Conservation (phyloP, 2,888 invertebrate species). For the Ophion obscuratus region DNA sequence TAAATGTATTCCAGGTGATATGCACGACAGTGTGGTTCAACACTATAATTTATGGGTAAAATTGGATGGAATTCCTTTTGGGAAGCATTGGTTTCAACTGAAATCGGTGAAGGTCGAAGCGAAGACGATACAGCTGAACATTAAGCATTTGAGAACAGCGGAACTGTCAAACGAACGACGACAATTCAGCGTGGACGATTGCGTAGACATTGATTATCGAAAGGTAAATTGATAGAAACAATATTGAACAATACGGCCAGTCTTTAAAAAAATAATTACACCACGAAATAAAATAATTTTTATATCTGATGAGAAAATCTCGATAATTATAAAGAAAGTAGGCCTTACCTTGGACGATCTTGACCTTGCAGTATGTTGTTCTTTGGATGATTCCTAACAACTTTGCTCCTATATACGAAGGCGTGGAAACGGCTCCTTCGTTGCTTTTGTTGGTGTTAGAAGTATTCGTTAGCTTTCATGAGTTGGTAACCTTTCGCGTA, state of each 20-base stretch:
- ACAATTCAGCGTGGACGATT: slow-evolving; percentile 56
- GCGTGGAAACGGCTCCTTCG: too few species aligned
- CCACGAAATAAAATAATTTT: neutral
- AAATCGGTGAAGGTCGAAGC: slow-evolving; percentile 70
- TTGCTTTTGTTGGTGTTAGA: too few species aligned
- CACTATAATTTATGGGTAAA: slow-evolving; percentile 74
- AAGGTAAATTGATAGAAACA: slow-evolving; percentile 67
- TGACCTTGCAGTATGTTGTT: too few species aligned
- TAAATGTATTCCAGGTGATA: slow-evolving; percentile 57
- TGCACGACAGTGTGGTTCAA: slow-evolving; percentile 62
- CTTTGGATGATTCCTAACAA: too few species aligned
- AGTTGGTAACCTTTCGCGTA: too few species aligned
- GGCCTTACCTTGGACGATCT: too few species aligned
- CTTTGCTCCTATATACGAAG: too few species aligned
- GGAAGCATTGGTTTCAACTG: slow-evolving; percentile 78
- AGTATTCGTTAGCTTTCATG: too few species aligned
- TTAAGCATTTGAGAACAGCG: slow-evolving; percentile 73
- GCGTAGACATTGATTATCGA: slow-evolving; percentile 69
- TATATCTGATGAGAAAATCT: neutral
- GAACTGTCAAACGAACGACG: slow-evolving; percentile 59
- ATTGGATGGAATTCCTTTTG: slow-evolving; percentile 73
- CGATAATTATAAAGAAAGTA: too few species aligned
- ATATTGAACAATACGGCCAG: neutral
- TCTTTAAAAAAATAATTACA: slow-evolving; percentile 23
- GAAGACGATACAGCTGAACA: slow-evolving; percentile 70